Base-by-base conservation (phyloP, 1,140 invertebrate species). In the Xylocopa sonorina region DNA sequence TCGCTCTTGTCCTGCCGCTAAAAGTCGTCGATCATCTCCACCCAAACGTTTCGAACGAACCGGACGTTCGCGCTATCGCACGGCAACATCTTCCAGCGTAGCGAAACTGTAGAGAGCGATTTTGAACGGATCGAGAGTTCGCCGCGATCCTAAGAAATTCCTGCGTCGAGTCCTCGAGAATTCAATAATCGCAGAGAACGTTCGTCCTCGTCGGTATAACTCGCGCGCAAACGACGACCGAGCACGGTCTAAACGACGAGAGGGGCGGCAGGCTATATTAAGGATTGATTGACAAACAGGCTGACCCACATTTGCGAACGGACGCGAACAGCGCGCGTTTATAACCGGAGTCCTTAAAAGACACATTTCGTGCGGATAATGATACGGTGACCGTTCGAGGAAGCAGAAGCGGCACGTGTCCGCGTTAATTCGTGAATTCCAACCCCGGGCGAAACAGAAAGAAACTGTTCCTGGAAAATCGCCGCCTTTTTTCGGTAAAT, bases 1-100 rank as follows among this genome's bases (percentile, higher is more conserved):
- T 75, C 43, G 66, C 71, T 89, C 90, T 89, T 89, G 84, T 91
- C 83, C 88, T 81, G 67, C 21, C 71, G 78, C 58, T 72, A 75
- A 79, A 83, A 78, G 60, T 27, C 55, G 67, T 66, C 48, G 60
- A 43, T 64, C 69, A 50, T 62, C 38, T 55, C 48, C 51, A 51
- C 32, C 38, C 60, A 46, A 78, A 58, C 38, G 72, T 51, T 32
- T 34, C 50, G 62, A 34, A n/a, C 67, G 68, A 55, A 64, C 58
- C 58, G 64, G 43, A 68, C 29, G 53, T 10, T 1, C 29, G 51
- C 57, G 29, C 38, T 27, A 24, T 41, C 60, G 60, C 72, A 32
- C 60, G 50, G 46, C n/a, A n/a, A n/a, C n/a, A n/a, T n/a, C n/a
- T n/a, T n/a, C n/a, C n/a, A n/a, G n/a, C n/a, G n/a, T n/a, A n/a